phyloP scores from a whole-genome alignment of 2,888 invertebrate species.

The Folsomia candida region DNA sequence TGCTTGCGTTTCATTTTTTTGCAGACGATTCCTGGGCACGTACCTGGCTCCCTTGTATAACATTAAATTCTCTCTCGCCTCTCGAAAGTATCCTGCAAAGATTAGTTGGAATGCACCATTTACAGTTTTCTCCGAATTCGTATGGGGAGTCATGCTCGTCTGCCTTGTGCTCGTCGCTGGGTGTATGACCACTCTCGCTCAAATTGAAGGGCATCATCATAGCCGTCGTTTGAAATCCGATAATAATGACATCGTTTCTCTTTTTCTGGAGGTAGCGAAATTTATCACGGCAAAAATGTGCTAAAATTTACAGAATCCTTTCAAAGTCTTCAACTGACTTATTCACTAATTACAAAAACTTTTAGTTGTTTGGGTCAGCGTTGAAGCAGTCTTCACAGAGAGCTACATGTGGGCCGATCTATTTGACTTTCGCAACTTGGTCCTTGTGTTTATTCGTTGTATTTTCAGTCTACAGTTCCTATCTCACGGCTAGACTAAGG shows the following conservation, averaged over 20 bases:
- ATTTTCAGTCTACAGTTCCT: slow-evolving; percentile 23
- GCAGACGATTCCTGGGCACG: too few relatives aligned
- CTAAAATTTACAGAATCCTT: background rate
- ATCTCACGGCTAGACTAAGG: slow-evolving; percentile 24
- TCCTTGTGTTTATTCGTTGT: slow-evolving; percentile 19
- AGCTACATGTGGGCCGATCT: slow-evolving; percentile 12
- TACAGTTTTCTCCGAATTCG: slow-evolving; percentile 11
- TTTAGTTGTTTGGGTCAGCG: background rate
- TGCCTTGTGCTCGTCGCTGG: background rate
- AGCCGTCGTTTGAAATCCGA: background rate
- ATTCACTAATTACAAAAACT: too few relatives aligned
- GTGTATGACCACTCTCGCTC: background rate
- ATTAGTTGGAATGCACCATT: slow-evolving; percentile 23
- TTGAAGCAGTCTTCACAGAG: background rate
- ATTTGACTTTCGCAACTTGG: slow-evolving; percentile 19
- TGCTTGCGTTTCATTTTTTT: too few relatives aligned
- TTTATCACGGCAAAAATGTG: background rate
- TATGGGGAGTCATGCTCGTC: slow-evolving; percentile 16
- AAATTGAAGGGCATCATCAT: too few relatives aligned
- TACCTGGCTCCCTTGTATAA: slow-evolving; percentile 19
- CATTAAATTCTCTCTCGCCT: slow-evolving; percentile 16
- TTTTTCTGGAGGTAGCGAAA: background rate
- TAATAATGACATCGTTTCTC: background rate
- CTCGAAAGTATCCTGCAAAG: slow-evolving; percentile 1
- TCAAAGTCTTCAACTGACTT: background rate